Conservation (phyloP, 2,113 vertebrate genomes). For the Pogonocichla stellata region DNA sequence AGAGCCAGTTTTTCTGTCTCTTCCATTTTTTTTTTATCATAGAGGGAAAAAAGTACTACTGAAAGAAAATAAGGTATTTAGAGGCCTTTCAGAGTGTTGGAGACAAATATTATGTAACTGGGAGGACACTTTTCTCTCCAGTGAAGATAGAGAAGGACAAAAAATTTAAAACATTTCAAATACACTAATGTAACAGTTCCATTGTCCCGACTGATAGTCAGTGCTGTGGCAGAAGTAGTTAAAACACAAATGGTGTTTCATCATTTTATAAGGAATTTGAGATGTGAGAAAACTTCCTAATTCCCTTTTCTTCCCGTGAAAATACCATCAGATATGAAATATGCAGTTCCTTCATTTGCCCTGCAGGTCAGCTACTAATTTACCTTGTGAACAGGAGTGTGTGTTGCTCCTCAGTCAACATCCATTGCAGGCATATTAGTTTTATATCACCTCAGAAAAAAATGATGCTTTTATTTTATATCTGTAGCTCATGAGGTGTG, state of each 20-base stretch:
- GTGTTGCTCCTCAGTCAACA: not conserved
- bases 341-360: not conserved
- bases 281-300: not conserved
- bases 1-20: rapidly evolving
- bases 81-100: not conserved
- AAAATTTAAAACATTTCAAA: not conserved
- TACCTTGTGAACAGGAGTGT: not conserved
- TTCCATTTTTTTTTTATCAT: not conserved
- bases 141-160: not conserved
- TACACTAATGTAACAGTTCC: not conserved
- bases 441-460: not conserved
- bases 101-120: not conserved
- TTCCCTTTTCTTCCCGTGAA: not conserved
- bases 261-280: not conserved
- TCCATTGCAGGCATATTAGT: not conserved
- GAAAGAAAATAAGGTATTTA: not conserved
- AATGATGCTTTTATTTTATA: not conserved
- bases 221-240: not conserved
- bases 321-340: not conserved
- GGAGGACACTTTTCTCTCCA: not conserved
- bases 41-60: not conserved
- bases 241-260: not conserved
- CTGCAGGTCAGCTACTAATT: not conserved
- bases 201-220: not conserved
- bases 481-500: not conserved